phyloP scores from a whole-genome alignment of 2,113 vertebrate species.

The Eolophus roseicapilla region DNA sequence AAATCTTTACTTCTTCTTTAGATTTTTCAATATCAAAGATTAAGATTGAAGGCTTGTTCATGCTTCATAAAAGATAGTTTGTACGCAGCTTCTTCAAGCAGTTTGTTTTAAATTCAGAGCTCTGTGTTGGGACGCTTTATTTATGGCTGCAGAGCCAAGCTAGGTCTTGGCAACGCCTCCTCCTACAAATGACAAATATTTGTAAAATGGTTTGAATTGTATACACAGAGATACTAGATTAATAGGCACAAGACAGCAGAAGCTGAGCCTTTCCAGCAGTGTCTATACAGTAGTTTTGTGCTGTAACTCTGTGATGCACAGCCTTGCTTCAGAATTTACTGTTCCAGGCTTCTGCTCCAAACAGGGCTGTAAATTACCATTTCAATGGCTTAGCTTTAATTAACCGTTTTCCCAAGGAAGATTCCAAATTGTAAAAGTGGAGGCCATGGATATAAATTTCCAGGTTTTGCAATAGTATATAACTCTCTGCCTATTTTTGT shows the following conservation, averaged over 20 bases:
- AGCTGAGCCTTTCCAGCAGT: conserved; percentile 26
- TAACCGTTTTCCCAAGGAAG: conserved; percentile 43
- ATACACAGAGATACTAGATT: conserved; percentile 37
- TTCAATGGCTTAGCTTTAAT: conserved; percentile 44
- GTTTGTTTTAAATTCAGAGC: conserved; percentile 37
- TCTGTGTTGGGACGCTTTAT: neutral
- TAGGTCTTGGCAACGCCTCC: conserved; percentile 20
- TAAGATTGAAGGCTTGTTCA: neutral
- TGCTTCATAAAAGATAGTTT: neutral
- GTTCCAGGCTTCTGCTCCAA: neutral
- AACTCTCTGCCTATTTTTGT: neutral
- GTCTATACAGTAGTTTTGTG: neutral
- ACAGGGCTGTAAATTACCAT: conserved; percentile 1
- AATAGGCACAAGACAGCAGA: conserved; percentile 16
- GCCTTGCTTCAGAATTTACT: conserved; percentile 21
- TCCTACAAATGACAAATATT: conserved; percentile 59
- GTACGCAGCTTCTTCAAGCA: neutral
- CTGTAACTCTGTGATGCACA: neutral
- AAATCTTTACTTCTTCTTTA: neutral
- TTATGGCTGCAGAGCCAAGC: conserved; percentile 4
- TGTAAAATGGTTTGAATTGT: conserved; percentile 51
- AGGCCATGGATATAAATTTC: neutral
- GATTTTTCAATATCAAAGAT: neutral
- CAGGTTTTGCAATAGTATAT: neutral
- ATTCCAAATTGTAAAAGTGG: neutral